These are phyloP conservation scores for Orthosia incerta DNA, from an alignment of 2,888 invertebrate genomes.

Conservation along the genomic window DNA sequence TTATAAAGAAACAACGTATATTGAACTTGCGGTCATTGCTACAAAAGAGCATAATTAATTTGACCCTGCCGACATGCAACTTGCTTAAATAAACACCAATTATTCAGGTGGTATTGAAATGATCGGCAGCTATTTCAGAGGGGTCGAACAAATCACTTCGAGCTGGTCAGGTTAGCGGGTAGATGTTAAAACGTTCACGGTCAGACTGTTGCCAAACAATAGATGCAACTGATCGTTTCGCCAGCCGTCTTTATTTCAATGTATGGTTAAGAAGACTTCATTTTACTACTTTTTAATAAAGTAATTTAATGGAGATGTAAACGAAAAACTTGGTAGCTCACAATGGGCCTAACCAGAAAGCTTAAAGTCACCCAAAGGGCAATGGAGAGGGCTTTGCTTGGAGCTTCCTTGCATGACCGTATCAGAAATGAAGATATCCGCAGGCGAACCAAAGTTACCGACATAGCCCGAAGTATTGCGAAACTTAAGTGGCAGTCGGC, in stretches of 20 bases:
- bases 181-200: constrained; percentile 59
- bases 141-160: constrained; percentile 50
- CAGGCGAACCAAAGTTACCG: too few relatives aligned
- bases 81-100: constrained; percentile 25
- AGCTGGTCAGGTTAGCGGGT: constrained; percentile 40
- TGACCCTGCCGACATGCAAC: constrained; percentile 37
- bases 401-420: too few relatives aligned
- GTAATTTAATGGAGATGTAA: too few relatives aligned
- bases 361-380: too few relatives aligned
- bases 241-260: constrained; percentile 23
- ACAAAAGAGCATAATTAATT: constrained; percentile 39
- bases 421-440: too few relatives aligned
- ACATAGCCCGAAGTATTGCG: too few relatives aligned
- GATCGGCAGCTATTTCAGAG: constrained; percentile 26
- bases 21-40: constrained; percentile 21
- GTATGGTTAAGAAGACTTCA: not conserved
- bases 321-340: too few relatives aligned
- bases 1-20: not conserved
- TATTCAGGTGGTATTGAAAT: constrained; percentile 30
- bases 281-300: not conserved
- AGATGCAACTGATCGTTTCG: constrained; percentile 45
- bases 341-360: too few relatives aligned
- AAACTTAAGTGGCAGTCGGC: too few relatives aligned
- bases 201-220: constrained; percentile 50
- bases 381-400: too few relatives aligned